Conservation (phyloP, 2,888 invertebrate species). For the Diabrotica balteata region DNA sequence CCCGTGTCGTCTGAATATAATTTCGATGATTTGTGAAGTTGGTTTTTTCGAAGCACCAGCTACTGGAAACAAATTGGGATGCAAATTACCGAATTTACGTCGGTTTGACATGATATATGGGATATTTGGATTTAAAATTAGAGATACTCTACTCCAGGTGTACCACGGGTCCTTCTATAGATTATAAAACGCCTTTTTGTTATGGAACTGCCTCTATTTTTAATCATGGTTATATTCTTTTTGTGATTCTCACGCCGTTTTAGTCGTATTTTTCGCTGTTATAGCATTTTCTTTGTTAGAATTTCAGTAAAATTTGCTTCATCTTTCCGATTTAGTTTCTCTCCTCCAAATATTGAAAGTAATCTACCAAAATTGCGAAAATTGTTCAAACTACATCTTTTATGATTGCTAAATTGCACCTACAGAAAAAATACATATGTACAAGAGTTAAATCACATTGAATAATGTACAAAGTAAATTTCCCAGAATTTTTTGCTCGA, state of each 20-base stretch:
- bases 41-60: conserved; percentile 48
- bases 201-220: conserved; percentile 6
- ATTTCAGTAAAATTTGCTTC: not conserved
- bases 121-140: conserved; percentile 53
- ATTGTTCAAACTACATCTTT: not conserved
- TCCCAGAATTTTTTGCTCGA: no score
- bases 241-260: conserved; percentile 8
- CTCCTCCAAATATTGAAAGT: not conserved
- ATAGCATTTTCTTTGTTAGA: not conserved
- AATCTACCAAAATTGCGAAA: not conserved
- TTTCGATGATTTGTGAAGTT: conserved; percentile 55
- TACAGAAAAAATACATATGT: no score
- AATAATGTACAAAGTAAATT: no score
- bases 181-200: conserved; percentile 33
- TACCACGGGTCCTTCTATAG: conserved; percentile 28
- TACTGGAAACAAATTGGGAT: conserved; percentile 54
- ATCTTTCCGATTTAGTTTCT: not conserved
- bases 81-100: conserved; percentile 55
- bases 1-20: conserved; percentile 40
- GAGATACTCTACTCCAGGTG: conserved; percentile 40
- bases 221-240: conserved; percentile 11
- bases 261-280: not conserved
- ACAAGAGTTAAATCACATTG: no score
- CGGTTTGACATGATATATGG: conserved; percentile 50
- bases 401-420: no score